Evolutionary conservation across 2,888 invertebrate genomes (phyloP).

Genomic region (Embidobia sp.): DNA sequence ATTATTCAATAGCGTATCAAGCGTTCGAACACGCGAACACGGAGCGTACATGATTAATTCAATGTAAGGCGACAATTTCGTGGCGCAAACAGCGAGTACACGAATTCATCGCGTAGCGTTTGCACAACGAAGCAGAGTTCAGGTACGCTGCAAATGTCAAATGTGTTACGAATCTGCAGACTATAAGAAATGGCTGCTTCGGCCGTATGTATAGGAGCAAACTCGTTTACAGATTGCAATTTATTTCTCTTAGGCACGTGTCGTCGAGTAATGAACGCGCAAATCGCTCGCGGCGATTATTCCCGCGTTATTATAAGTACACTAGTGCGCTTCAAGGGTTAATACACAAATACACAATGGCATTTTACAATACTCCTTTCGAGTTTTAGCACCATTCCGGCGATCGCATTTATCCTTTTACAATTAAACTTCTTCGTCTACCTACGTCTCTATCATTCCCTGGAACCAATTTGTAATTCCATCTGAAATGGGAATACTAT

Average conservation of each 20-base stretch:
- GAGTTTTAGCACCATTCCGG: conserved; percentile 7
- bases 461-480: not conserved
- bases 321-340: conserved; percentile 25
- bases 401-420: not conserved
- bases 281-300: conserved; percentile 61
- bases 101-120: conserved; percentile 22
- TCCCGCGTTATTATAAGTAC: conserved; percentile 48
- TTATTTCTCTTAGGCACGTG: conserved; percentile 69
- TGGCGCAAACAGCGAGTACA: conserved; percentile 10
- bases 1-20: conserved; percentile 25
- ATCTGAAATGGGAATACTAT: not conserved
- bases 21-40: conserved; percentile 1
- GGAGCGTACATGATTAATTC: conserved; percentile 14
- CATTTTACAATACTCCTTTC: conserved; percentile 20
- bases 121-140: conserved; percentile 17
- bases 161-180: conserved; percentile 63
- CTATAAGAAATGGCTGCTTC: conserved; percentile 35
- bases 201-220: conserved; percentile 48
- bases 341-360: conserved; percentile 46
- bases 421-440: conserved; percentile 5
- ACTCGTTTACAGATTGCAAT: conserved; percentile 67
- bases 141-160: conserved; percentile 52
- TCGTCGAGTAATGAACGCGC: conserved; percentile 66
- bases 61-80: conserved; percentile 30
- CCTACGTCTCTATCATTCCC: not conserved